These are phyloP conservation scores for Pedionomus torquatus DNA, from an alignment of 2,113 vertebrate species.

Conservation along the genomic window DNA sequence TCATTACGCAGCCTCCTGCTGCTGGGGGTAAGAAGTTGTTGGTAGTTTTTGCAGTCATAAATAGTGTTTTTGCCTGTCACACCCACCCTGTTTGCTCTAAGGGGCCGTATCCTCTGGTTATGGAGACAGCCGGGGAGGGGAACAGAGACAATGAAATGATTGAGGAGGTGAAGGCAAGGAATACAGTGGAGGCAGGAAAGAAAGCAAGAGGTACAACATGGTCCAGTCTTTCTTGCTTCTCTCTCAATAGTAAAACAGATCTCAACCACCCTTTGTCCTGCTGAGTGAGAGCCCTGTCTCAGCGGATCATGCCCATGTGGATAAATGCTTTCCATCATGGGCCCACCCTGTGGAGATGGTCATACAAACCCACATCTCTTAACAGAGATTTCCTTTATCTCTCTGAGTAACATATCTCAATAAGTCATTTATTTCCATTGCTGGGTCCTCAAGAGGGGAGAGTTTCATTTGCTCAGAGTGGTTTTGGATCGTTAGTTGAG, in stretches of 20 bases:
- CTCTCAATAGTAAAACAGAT: neutral
- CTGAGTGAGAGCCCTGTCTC: neutral
- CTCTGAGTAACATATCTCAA: neutral
- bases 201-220: neutral
- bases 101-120: neutral
- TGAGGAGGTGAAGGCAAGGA: neutral
- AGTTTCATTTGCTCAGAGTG: neutral
- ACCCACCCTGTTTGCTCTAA: neutral
- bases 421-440: neutral
- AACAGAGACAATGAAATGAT: neutral
- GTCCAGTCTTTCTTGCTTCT: neutral
- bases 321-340: neutral
- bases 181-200: neutral
- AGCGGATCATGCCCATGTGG: neutral
- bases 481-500: neutral
- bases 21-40: neutral
- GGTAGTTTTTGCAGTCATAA: neutral
- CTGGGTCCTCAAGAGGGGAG: neutral
- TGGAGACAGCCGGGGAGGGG: neutral
- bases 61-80: neutral
- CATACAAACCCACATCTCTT: neutral
- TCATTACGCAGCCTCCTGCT: neutral
- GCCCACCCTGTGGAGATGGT: neutral
- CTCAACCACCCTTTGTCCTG: neutral
- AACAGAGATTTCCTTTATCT: neutral